A percentile compares a stretch with the other conserved stretches of the same genome.
These are phyloP conservation scores for Dermochelys coriacea DNA, from an alignment of 2,797 vertebrate genomes.

Conservation along the genomic window DNA sequence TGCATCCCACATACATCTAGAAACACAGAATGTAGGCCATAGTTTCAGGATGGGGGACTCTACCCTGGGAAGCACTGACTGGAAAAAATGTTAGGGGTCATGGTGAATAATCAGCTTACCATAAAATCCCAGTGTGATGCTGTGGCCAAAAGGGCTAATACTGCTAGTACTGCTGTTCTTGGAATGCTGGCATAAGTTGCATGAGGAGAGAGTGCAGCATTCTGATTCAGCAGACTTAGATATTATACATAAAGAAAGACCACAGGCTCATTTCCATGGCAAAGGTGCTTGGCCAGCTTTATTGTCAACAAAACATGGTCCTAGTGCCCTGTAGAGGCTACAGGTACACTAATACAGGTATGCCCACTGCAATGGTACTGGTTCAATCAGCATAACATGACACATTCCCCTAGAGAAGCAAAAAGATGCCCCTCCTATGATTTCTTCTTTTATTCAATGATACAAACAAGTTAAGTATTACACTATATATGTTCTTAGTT, in stretches of 20 bases:
- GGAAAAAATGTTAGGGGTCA: neutral
- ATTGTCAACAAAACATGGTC: no score
- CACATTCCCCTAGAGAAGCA: neutral
- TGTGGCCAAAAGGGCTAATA: neutral
- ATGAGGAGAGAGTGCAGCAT: no score
- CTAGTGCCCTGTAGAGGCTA: neutral
- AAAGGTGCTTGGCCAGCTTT: no score
- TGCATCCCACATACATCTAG: no score
- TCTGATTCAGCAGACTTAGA: no score
- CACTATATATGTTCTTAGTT: neutral
- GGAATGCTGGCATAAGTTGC: no score
- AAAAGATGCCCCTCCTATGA: neutral
- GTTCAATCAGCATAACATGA: neutral
- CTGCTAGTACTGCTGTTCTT: no score
- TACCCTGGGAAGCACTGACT: accelerated
- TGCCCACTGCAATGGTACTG: neutral
- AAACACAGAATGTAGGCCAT: no score
- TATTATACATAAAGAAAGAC: no score
- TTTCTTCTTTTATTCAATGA: neutral
- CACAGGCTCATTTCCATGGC: no score
- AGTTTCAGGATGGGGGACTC: accelerated
- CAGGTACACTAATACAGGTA: neutral
- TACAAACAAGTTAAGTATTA: neutral
- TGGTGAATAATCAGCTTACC: neutral
- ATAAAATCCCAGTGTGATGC: accelerated